Evolutionary conservation across 2,113 vertebrate species (phyloP), one percentile per base, ranked within the genome.

Genomic region (Hippocampus mohnikei): DNA sequence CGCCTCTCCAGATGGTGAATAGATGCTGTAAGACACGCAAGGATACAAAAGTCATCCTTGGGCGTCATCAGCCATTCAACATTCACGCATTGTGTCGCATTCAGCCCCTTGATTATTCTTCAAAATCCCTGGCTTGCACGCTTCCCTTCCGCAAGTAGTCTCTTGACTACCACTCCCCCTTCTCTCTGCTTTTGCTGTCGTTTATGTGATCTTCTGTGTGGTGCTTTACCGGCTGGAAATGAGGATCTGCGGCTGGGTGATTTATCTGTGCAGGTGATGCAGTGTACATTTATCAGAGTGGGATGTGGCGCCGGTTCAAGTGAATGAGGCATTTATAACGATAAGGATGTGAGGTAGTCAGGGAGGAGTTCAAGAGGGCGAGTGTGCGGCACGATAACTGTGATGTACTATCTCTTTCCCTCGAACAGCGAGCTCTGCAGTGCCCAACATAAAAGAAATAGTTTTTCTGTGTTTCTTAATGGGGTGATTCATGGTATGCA

Each of bases 341-440:
- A 87, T 85, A 84, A 87, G 80, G 76, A 81, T 27, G 48, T 81
- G 87, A 87, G 86, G 69, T 83, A 89, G 81, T 87, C 79, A 56
- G 68, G 72, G 75, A 76, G 81, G 63, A 79, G 86, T 86, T 89
- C 86, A 88, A 83, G 68, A 87, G 87, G 81, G 71, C 81, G 66
- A 85, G 70, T 72, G 71, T 11, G 56, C 79, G 72, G 69, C 76
- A 74, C 85, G 76, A 87, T 84, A 84, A 80, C 74, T 29, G 71
- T 89, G 84, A 86, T 85, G 7, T 79, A 87, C 73, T 85, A 72
- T 80, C 76, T 70, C 6, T 79, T 68, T 59, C 18, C 40, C 46
- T 65, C 69, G 68, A 25, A 82, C 81, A 72, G 33, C 48, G 42
- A 77, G 64, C 66, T 73, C 46, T 64, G 64, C 73, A 66, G 79